These are phyloP conservation scores for Chrysoperla carnea DNA, from an alignment of 1,140 invertebrate genomes.

Conservation along the genomic window DNA sequence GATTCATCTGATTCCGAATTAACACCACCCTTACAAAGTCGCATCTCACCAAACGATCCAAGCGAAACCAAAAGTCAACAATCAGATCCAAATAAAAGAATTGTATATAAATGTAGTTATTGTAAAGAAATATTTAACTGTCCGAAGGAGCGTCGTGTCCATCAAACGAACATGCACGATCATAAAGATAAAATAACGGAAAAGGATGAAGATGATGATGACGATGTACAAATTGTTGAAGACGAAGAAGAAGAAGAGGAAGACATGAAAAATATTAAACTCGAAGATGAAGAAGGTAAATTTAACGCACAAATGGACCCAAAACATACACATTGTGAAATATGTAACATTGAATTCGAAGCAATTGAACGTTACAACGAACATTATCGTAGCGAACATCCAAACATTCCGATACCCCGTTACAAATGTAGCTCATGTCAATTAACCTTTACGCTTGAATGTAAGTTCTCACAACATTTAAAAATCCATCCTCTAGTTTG, in stretches of 20 bases:
- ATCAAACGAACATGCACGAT: conserved; percentile 29
- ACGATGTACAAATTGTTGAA: conserved; percentile 15
- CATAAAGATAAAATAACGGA: conserved; percentile 6
- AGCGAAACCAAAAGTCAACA: conserved; percentile 5
- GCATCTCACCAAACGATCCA: conserved; percentile 3
- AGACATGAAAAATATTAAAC: conserved; percentile 4
- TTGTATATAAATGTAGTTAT: conserved; percentile 33
- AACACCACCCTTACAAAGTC: conserved; percentile 12
- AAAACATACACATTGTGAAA: conserved; percentile 2
- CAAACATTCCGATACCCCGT: conserved; percentile 6
- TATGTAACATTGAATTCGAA: conserved; percentile 16
- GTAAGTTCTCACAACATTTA: conserved; percentile 45
- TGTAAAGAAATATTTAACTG: conserved; percentile 42
- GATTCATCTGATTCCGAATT: conserved; percentile 40
- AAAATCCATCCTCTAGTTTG: conserved; percentile 65
- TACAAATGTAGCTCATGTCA: conserved; percentile 36
- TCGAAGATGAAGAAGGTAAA: conserved; percentile 12
- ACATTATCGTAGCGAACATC: conserved; percentile 31
- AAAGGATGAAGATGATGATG: conserved; percentile 3
- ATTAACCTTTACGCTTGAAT: conserved; percentile 36
- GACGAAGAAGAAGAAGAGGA: conserved; percentile 15
- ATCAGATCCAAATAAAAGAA: conserved; percentile 5
- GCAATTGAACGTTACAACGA: conserved; percentile 24
- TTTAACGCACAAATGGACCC: conserved; percentile 18
- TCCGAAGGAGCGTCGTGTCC: conserved; percentile 42